Base-by-base conservation (phyloP, 2,888 invertebrate genomes). In the Aproaerema taeniolella region DNA sequence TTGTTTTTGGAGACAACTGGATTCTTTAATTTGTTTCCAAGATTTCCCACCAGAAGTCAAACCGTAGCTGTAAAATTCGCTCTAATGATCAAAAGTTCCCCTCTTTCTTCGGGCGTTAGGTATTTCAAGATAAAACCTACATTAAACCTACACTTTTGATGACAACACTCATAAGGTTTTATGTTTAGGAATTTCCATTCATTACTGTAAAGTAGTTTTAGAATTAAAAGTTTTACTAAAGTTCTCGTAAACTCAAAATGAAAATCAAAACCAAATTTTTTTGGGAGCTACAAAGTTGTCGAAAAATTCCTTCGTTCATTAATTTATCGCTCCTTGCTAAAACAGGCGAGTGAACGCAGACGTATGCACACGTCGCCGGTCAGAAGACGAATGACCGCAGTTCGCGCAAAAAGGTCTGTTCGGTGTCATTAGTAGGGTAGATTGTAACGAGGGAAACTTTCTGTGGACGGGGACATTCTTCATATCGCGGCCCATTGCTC, bases 331-430 rank as follows among this genome's bases (percentile, higher is more conserved):
- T n/a, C 26, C 26, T 26, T 26, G 26, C n/a, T 26, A 2, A 3
- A n/a, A 5, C 8, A 26, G 26, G 2, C 8, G 26, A 26, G 26
- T n/a, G 26, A 26, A n/a, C 26, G n/a, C n/a, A 26, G 26, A 59
- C 66, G 67, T 71, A 65, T 66, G 67, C 67, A 64, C 70, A 73
- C 68, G 75, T 76, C 76, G 63, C 51, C 59, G 53, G 61, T 55
- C 52, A 52, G 60, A 80, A 83, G 85, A 85, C 77, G 85, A 82
- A 85, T 79, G 79, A 63, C 63, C 66, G 55, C 59, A 60, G 61
- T 62, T 62, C 56, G 67, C 64, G 60, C 80, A 83, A 83, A 85
- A 85, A 85, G 76, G 75, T 75, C 65, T 56, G 56, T 45, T 64
- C 49, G 58, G 61, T 63, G 72, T 82, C 82, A 82, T 82, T 85